A percentile compares a stretch with the other conserved stretches of the same genome.
phyloP scores from a whole-genome alignment of 2,113 vertebrate species.

The Diadophis punctatus region DNA sequence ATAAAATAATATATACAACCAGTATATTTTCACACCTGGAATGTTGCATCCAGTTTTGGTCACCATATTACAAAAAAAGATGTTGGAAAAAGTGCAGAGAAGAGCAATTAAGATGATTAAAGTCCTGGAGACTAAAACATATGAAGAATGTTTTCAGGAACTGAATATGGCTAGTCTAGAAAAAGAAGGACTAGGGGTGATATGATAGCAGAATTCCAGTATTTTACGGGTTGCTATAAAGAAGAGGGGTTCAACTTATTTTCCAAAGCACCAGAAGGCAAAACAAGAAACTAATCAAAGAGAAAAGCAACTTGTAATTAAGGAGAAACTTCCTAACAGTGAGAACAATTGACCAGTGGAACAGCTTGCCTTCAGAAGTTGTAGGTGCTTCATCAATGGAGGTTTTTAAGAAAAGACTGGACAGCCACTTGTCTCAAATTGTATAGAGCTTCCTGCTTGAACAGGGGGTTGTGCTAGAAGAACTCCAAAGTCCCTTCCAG shows the following conservation, averaged over 20 bases:
- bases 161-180: not conserved
- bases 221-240: not conserved
- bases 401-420: too few species aligned
- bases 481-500: too few species aligned
- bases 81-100: not conserved
- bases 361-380: too few species aligned
- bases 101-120: not conserved
- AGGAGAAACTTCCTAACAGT: not conserved
- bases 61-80: not conserved
- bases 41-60: not conserved
- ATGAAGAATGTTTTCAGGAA: not conserved
- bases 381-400: too few species aligned
- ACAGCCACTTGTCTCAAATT: too few species aligned
- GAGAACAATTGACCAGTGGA: not conserved
- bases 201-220: not conserved
- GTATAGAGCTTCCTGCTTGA: too few species aligned
- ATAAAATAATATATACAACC: not conserved
- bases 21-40: not conserved
- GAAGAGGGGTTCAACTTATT: too few species aligned
- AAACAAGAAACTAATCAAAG: not conserved
- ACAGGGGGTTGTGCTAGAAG: too few species aligned
- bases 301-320: not conserved
- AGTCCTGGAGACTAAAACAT: not conserved
- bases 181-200: not conserved
- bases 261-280: not conserved